Evolutionary conservation across 2,888 invertebrate species (phyloP), one percentile per base, ranked within the genome.

Genomic region (Apomyelois bistriatella): DNA sequence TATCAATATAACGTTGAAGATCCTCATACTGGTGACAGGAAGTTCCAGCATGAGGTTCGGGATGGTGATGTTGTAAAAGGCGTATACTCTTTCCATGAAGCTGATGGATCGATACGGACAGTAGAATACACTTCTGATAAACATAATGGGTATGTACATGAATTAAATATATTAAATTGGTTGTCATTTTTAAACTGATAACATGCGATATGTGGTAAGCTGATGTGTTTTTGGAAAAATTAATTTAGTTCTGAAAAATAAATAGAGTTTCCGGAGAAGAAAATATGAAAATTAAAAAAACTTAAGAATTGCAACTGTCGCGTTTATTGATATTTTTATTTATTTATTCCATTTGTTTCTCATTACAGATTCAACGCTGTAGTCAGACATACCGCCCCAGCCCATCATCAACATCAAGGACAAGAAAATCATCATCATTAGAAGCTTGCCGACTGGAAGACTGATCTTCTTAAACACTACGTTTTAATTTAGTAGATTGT

Each of bases 31-130:
- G 93, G 93, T 41, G 93, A 93, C 74, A 91, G 92, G 65, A 93
- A 93, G 75, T 92, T 85, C 77, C 93, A 93, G 63, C 85, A 90
- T 53, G 93, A 93, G 72, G 75, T 82, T 59, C 85, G 91, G 12
- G 92, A 92, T 79, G 94, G 94, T 6, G 92, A 93, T 63, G 91
- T 86, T 12, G 94, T 94, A 49, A 92, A 92, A 71, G 94, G 94
- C 36, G 92, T 93, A 46, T 94, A 94, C 72, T 89, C 91, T 47
- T 76, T 93, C 37, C 91, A 91, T 53, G 93, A 93, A 65, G 86
- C 93, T 55, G 92, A 92, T 59, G 93, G 93, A 22, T 92, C 93
- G 53, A 71, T 92, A 55, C 86, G 93, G 61, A 92, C 91, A 57
- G 93, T 93, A 17, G 92, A 92, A 69, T 93, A 93, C 68, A 91